These are phyloP conservation scores for Trematomus loennbergii DNA, from an alignment of 2,113 vertebrate genomes.

Conservation along the genomic window DNA sequence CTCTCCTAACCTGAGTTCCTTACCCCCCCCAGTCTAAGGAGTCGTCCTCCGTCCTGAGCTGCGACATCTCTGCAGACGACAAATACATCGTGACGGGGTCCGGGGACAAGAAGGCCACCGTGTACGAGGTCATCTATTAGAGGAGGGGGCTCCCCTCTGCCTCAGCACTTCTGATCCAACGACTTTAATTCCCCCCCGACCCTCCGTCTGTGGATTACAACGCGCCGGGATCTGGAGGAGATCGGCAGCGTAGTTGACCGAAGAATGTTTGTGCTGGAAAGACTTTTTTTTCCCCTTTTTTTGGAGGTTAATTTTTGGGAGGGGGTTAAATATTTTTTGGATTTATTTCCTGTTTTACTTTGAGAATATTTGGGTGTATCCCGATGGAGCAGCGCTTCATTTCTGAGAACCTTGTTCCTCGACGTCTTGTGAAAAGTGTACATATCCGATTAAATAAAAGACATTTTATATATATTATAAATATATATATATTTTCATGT, in stretches of 20 bases:
- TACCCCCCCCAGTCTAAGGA: conserved; percentile 90
- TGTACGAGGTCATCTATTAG: conserved; percentile 98
- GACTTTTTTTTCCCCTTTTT: neutral
- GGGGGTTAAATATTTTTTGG: conserved; percentile 57
- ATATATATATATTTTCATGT: conserved; percentile 87
- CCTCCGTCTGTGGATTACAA: conserved; percentile 33
- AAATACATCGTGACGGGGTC: conserved; percentile 98
- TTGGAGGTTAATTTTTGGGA: conserved; percentile 53
- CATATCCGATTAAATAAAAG: conserved; percentile 90
- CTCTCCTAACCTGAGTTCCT: neutral
- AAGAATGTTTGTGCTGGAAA: conserved; percentile 58
- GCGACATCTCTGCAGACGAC: conserved; percentile 96
- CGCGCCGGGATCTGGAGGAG: neutral
- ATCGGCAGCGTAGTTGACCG: neutral
- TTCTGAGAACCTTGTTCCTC: conserved; percentile 70
- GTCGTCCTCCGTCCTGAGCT: conserved; percentile 96
- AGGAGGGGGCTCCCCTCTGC: conserved; percentile 31
- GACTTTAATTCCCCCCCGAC: conserved; percentile 35
- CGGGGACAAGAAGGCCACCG: conserved; percentile 98
- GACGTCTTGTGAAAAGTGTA: conserved; percentile 93
- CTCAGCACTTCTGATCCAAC: conserved; percentile 65
- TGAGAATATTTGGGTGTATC: conserved; percentile 64
- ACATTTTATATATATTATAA: conserved; percentile 86
- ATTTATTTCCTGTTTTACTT: conserved; percentile 37
- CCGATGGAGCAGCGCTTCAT: conserved; percentile 82